Conservation (phyloP, 2,113 vertebrate species). For the Tringa solitaria region DNA sequence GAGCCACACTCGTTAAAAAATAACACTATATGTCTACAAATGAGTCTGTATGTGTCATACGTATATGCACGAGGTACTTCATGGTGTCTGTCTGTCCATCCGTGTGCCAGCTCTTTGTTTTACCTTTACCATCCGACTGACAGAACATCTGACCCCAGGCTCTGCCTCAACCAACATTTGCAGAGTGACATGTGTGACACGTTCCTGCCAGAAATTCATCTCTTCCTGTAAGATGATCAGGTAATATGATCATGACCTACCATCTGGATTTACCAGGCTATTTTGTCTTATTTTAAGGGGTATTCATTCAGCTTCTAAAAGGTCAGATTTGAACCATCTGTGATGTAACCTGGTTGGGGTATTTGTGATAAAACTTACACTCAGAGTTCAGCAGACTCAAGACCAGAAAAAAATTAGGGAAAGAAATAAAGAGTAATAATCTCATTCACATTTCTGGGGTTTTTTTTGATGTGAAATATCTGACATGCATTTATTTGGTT, state of each 20-base stretch:
- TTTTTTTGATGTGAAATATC: not conserved
- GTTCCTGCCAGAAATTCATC: not conserved
- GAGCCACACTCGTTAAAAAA: not conserved
- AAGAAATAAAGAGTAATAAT: not conserved
- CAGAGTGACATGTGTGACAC: not conserved
- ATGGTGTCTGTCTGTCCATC: not conserved
- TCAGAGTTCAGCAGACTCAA: not conserved
- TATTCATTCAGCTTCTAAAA: not conserved
- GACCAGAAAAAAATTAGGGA: not conserved
- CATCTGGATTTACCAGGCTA: not conserved
- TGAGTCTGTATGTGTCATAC: not conserved
- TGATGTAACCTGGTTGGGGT: not conserved
- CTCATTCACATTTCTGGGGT: not conserved
- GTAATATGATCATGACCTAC: not conserved
- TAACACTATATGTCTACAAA: not conserved
- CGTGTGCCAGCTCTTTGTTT: not conserved
- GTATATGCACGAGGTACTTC: not conserved
- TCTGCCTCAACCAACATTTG: not conserved
- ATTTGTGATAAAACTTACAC: not conserved
- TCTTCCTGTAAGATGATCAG: not conserved
- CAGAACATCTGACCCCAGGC: not conserved
- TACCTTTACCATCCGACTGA: not conserved
- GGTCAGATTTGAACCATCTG: not conserved
- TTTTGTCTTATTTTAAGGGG: not conserved
- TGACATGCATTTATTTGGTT: not conserved